Conservation (phyloP, 2,113 vertebrate species). For the Picathartes gymnocephalus region DNA sequence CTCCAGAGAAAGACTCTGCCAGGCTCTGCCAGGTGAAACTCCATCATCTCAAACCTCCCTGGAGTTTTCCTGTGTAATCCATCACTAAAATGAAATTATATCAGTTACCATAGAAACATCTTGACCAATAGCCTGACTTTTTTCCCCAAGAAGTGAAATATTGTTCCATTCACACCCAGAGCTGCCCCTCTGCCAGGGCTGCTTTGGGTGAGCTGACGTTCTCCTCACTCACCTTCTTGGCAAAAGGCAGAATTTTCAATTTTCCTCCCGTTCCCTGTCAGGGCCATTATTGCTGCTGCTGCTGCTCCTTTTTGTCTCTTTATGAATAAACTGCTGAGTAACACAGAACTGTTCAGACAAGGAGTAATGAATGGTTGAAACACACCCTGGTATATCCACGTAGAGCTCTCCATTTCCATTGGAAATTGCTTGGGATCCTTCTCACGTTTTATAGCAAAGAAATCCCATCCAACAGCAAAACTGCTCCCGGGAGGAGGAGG, state of each 20-base stretch:
- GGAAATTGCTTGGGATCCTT: not conserved
- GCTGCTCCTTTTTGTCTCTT: not conserved
- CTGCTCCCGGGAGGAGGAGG: not conserved
- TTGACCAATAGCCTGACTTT: not conserved
- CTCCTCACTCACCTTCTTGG: not conserved
- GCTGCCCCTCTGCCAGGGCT: not conserved
- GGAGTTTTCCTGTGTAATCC: not conserved
- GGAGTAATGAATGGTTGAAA: not conserved
- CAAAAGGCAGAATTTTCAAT: not conserved
- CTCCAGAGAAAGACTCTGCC: not conserved
- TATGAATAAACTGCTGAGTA: not conserved
- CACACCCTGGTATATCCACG: rapidly evolving
- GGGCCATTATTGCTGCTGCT: not conserved
- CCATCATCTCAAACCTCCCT: not conserved
- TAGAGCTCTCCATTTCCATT: not conserved
- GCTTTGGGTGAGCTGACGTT: not conserved
- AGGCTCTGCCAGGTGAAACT: not conserved
- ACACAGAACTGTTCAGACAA: not conserved
- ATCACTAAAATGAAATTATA: constrained; percentile 6
- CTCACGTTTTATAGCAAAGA: not conserved
- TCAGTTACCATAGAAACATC: constrained; percentile 45
- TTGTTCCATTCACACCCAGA: not conserved
- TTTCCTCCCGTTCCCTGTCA: not conserved
- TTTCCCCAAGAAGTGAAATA: not conserved
- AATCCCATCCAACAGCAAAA: not conserved